These are phyloP conservation scores for Metopolophium dirhodum DNA, from an alignment of 1,140 invertebrate genomes.

Conservation along the genomic window DNA sequence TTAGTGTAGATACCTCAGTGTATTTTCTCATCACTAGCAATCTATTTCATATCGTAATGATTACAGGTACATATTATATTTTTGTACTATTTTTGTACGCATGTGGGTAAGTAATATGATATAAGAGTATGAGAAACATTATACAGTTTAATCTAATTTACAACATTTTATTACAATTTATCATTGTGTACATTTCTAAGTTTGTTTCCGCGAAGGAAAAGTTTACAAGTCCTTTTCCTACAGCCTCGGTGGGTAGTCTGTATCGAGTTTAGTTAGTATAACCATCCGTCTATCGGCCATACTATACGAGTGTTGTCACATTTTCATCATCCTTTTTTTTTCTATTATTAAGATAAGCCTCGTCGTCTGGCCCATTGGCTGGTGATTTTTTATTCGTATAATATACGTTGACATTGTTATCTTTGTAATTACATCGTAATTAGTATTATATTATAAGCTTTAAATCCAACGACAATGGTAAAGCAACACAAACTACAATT, in stretches of 20 bases:
- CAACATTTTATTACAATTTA: not conserved
- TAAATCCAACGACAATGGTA: not conserved
- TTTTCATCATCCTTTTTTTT: not conserved
- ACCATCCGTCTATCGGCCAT: not conserved
- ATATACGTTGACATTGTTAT: not conserved
- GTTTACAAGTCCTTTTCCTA: not conserved
- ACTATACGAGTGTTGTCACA: not conserved
- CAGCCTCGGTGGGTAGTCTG: not conserved
- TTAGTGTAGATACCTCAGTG: not conserved
- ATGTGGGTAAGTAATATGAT: not conserved
- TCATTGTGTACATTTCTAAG: not conserved
- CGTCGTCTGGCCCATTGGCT: not conserved
- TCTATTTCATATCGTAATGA: too few relatives aligned
- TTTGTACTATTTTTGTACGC: not conserved
- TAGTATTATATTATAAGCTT: not conserved
- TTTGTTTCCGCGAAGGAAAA: not conserved
- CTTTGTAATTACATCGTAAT: not conserved
- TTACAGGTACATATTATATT: not conserved
- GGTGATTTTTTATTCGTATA: not conserved
- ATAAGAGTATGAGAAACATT: too few relatives aligned
- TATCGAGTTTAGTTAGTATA: too few relatives aligned
- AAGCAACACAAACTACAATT: not conserved
- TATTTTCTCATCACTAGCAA: not conserved
- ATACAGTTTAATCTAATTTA: not conserved
- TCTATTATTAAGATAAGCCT: not conserved